Conservation (phyloP, 2,113 vertebrate species). For the Otolemur garnettii region DNA sequence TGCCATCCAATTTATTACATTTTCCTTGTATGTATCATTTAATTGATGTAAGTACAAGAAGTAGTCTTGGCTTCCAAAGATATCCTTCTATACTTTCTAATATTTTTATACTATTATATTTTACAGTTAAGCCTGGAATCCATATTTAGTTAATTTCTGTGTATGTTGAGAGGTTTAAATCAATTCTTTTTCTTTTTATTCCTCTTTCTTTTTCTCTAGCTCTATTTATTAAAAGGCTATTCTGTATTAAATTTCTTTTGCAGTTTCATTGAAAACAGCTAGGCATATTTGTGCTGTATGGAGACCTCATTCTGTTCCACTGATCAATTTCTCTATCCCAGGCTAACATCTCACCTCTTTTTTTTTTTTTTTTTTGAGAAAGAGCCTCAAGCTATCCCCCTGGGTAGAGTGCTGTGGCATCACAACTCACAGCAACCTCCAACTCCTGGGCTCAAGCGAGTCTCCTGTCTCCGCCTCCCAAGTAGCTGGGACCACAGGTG, state of each 20-base stretch:
- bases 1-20: background rate
- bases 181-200: background rate
- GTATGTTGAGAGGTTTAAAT: background rate
- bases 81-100: conserved; percentile 29
- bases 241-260: background rate
- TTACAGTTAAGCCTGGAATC: background rate
- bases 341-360: background rate
- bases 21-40: background rate
- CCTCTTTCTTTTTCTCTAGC: background rate
- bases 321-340: background rate
- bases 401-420: too few species aligned
- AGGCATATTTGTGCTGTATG: background rate
- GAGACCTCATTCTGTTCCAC: background rate
- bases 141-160: conserved; percentile 31
- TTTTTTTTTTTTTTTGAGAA: too few species aligned
- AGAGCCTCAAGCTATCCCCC: too few species aligned
- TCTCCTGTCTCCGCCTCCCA: too few species aligned
- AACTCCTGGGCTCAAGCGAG: too few species aligned
- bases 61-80: background rate
- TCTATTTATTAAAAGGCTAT: background rate
- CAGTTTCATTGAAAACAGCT: background rate
- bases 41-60: background rate
- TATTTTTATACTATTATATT: background rate
- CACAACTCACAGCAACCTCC: too few species aligned
- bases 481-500: too few species aligned